Percentiles rank a stretch among this genome's conserved stretches.
These are phyloP conservation scores for Arenicola marina DNA, from an alignment of 2,888 invertebrate species.

Conservation along the genomic window DNA sequence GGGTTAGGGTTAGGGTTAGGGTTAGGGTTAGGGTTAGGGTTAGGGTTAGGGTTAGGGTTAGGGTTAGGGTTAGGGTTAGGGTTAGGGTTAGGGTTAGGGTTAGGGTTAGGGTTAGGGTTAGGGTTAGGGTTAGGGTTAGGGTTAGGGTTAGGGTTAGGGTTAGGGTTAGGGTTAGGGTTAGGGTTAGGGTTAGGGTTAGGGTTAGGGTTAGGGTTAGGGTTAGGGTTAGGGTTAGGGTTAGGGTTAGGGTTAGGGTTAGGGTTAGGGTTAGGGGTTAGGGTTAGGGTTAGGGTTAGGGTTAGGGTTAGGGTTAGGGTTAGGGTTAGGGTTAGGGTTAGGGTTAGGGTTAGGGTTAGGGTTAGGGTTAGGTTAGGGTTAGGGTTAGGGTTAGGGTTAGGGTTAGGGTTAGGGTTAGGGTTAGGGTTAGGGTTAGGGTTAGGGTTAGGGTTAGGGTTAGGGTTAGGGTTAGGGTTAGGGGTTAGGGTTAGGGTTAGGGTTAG, in stretches of 20 bases:
- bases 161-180: slow-evolving; percentile 25
- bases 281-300: slow-evolving; percentile 33
- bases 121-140: slow-evolving; percentile 27
- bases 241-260: too few species aligned
- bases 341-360: slow-evolving; percentile 36
- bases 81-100: slow-evolving; percentile 10
- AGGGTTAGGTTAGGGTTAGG: too few species aligned
- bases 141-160: slow-evolving; percentile 19
- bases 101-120: slow-evolving; percentile 8
- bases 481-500: slow-evolving; percentile 11
- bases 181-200: slow-evolving; percentile 29
- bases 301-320: slow-evolving; percentile 32
- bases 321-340: slow-evolving; percentile 35
- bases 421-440: slow-evolving; percentile 20
- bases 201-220: slow-evolving; percentile 29
- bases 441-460: slow-evolving; percentile 11
- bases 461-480: too few species aligned
- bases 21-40: slow-evolving; percentile 1
- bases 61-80: slow-evolving; percentile 10
- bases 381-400: slow-evolving; percentile 36
- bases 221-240: slow-evolving; percentile 33
- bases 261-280: too few species aligned
- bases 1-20: neutral
- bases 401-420: slow-evolving; percentile 24
- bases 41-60: slow-evolving; percentile 5